Percentiles rank a stretch among this genome's conserved stretches.
Evolutionary conservation across 2,888 invertebrate species (phyloP).

Genomic region (Sminthurides aquaticus): DNA sequence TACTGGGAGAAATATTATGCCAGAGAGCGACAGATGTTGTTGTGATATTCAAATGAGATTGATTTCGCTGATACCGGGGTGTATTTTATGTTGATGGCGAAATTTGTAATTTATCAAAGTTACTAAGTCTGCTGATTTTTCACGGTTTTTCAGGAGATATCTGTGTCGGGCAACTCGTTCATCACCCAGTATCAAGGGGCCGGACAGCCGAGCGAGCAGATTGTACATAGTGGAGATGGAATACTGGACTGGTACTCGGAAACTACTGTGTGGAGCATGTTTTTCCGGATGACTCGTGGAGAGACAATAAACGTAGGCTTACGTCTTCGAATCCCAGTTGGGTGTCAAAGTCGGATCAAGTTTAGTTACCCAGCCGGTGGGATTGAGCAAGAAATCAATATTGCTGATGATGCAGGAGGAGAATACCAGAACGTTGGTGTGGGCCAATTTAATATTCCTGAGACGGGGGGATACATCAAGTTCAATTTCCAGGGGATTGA

Average conservation of each 20-base stretch:
- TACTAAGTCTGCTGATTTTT: too few species aligned
- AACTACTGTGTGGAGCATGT: slow-evolving; percentile 23
- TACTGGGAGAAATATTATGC: too few species aligned
- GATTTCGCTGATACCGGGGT: too few species aligned
- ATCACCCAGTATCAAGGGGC: slow-evolving; percentile 14
- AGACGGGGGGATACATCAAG: slow-evolving; percentile 27
- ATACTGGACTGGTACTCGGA: slow-evolving; percentile 27
- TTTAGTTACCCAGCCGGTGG: slow-evolving; percentile 6
- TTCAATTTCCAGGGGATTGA: slow-evolving; percentile 33
- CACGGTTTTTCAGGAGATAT: slow-evolving; percentile 22
- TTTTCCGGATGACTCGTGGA: slow-evolving; percentile 29
- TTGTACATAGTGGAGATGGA: slow-evolving; percentile 26
- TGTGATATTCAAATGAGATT: too few species aligned
- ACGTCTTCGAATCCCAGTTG: slow-evolving; percentile 27
- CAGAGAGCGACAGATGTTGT: too few species aligned
- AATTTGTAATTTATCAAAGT: too few species aligned
- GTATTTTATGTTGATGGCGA: too few species aligned
- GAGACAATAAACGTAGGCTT: slow-evolving; percentile 26
- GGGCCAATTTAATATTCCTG: slow-evolving; percentile 26
- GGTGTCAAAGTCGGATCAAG: slow-evolving; percentile 23
- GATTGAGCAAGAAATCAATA: slow-evolving; percentile 11
- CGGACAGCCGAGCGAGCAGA: slow-evolving; percentile 10
- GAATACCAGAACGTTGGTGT: slow-evolving; percentile 30
- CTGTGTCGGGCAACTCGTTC: slow-evolving; percentile 36
- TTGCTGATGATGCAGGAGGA: slow-evolving; percentile 18